Conservation (phyloP, 1,140 invertebrate species). For the Drosophila asahinai region DNA sequence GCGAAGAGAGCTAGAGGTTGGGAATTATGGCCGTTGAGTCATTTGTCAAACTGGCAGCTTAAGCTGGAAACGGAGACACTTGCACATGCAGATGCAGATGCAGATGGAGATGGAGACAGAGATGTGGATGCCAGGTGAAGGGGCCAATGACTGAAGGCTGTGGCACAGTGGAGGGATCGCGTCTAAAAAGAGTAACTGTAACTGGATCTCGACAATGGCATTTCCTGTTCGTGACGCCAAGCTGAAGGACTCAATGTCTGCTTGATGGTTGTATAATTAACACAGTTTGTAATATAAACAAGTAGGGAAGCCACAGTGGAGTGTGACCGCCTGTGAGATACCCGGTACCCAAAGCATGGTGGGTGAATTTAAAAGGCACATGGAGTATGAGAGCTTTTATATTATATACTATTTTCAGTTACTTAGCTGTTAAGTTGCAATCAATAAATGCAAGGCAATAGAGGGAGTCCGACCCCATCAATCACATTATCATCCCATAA, state of each 20-base stretch:
- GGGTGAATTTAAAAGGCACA: too few relatives aligned
- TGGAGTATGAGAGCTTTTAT: neutral
- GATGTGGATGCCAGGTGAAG: constrained; percentile 27
- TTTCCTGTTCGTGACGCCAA: constrained; percentile 31
- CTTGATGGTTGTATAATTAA: constrained; percentile 2
- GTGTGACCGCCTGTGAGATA: too few relatives aligned
- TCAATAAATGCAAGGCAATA: neutral
- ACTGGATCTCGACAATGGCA: constrained; percentile 21
- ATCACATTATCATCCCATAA: neutral
- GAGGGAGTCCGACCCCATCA: neutral
- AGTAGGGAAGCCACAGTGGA: too few relatives aligned
- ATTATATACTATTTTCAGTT: too few relatives aligned
- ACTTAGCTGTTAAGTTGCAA: too few relatives aligned
- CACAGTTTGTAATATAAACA: neutral
- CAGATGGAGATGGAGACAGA: neutral
- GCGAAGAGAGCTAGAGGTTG: constrained; percentile 21
- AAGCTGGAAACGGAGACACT: constrained; percentile 29
- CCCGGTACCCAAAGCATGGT: too few relatives aligned
- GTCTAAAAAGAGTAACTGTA: constrained; percentile 21
- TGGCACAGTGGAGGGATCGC: constrained; percentile 42
- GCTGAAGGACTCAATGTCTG: constrained; percentile 11
- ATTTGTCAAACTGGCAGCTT: constrained; percentile 57
- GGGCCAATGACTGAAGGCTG: constrained; percentile 4
- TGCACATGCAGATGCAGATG: constrained; percentile 16
- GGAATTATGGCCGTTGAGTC: constrained; percentile 48